Conservation (phyloP, 2,888 invertebrate species). For the Agonopterix heracliana region DNA sequence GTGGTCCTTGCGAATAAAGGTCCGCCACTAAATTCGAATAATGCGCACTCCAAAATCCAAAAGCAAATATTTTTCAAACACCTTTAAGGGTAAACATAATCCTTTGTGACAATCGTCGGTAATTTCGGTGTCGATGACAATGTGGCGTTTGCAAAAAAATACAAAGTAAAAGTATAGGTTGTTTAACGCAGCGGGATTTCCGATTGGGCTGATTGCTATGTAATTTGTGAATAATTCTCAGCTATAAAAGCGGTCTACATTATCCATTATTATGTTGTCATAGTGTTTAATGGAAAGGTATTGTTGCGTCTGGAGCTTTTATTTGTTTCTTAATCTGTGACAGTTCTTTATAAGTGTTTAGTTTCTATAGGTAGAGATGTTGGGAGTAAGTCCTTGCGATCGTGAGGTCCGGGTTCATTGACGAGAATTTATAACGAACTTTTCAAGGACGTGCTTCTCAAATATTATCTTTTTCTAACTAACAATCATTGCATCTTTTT, state of each 20-base stretch:
- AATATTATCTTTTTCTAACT: too few species aligned
- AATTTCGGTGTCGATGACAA: conserved; percentile 71
- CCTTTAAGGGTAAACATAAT: conserved; percentile 53
- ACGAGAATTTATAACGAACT: too few species aligned
- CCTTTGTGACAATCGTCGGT: conserved; percentile 60
- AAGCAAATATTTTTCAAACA: conserved; percentile 75
- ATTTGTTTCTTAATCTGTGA: conserved; percentile 20
- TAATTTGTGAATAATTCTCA: conserved; percentile 66
- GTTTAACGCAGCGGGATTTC: conserved; percentile 58
- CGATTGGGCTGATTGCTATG: conserved; percentile 48
- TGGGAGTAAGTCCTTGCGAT: too few species aligned
- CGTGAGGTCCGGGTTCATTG: too few species aligned
- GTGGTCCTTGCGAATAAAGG: conserved; percentile 60
- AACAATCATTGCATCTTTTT: too few species aligned
- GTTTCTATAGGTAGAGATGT: too few species aligned
- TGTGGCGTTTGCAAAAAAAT: conserved; percentile 20
- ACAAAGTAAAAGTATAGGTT: conserved; percentile 37
- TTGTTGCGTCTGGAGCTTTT: conserved; percentile 21
- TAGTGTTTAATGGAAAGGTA: conserved; percentile 42
- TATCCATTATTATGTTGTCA: conserved; percentile 61
- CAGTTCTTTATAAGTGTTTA: neutral
- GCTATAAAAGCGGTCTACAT: conserved; percentile 39
- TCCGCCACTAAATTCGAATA: conserved; percentile 48
- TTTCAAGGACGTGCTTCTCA: too few species aligned
- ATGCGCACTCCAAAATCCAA: conserved; percentile 56